Conservation (phyloP, 2,888 invertebrate genomes). For the Ditylenchus weischeri region DNA sequence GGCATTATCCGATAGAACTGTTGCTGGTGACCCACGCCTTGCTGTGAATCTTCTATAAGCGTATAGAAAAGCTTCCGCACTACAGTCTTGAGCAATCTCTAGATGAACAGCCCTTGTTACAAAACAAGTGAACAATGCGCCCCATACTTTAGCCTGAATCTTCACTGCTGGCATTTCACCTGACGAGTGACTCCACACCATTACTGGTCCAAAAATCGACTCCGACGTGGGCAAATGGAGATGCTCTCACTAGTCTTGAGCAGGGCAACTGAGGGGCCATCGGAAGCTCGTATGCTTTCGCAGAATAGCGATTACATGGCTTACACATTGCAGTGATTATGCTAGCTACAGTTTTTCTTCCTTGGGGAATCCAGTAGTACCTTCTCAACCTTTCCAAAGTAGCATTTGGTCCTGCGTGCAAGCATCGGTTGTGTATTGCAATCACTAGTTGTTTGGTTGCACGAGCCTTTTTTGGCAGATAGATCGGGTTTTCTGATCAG, state of each 20-base stretch:
- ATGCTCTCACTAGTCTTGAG: constrained; percentile 43
- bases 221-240: constrained; percentile 53
- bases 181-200: constrained; percentile 27
- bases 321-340: constrained; percentile 47
- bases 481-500: constrained; percentile 10
- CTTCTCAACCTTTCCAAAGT: constrained; percentile 33
- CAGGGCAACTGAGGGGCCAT: constrained; percentile 56
- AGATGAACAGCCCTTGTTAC: constrained; percentile 59
- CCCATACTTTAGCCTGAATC: constrained; percentile 46
- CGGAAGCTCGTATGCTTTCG: constrained; percentile 39
- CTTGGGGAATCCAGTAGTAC: constrained; percentile 54
- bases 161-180: constrained; percentile 2
- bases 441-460: constrained; percentile 15
- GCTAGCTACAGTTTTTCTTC: constrained; percentile 37
- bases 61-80: constrained; percentile 52
- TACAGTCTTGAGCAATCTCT: constrained; percentile 54
- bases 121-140: constrained; percentile 60
- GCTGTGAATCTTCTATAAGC: constrained; percentile 56
- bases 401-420: constrained; percentile 43
- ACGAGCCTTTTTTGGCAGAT: not conserved
- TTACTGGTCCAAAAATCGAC: constrained; percentile 59
- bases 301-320: constrained; percentile 45
- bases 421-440: constrained; percentile 32
- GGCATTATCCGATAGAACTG: constrained; percentile 58
- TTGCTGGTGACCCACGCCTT: constrained; percentile 52